phyloP scores from a whole-genome alignment of 2,113 vertebrate species.

The Tinamus guttatus region DNA sequence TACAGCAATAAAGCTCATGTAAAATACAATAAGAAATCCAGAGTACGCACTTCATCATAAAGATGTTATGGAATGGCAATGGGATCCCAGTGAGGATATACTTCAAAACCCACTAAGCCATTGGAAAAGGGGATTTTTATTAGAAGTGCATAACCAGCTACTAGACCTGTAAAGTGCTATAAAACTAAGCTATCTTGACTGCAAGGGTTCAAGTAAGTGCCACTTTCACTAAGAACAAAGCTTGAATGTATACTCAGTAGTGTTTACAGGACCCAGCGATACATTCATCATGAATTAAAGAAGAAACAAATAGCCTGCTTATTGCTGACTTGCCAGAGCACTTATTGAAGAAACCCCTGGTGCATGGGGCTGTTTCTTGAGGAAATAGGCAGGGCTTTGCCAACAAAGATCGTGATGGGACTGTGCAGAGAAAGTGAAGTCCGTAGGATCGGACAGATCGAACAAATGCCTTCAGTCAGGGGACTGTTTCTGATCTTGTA shows the following conservation, averaged over 20 bases:
- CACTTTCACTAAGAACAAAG: slow-evolving; percentile 79
- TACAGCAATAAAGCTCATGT: slow-evolving; percentile 77
- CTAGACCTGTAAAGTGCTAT: slow-evolving; percentile 81
- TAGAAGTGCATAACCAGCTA: slow-evolving; percentile 73
- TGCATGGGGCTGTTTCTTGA: slow-evolving; percentile 4
- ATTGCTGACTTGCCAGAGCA: slow-evolving; percentile 45
- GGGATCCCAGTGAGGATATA: slow-evolving; percentile 54
- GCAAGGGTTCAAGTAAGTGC: slow-evolving; percentile 81
- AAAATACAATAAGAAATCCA: slow-evolving; percentile 23
- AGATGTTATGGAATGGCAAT: slow-evolving; percentile 61
- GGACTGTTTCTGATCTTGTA: slow-evolving; percentile 70
- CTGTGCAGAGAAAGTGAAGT: slow-evolving; percentile 27
- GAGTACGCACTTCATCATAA: slow-evolving; percentile 51
- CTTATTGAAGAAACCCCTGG: slow-evolving; percentile 22
- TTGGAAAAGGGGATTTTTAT: slow-evolving; percentile 6
- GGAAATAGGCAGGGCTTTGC: slow-evolving; percentile 17
- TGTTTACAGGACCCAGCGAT: slow-evolving; percentile 81
- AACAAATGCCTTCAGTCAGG: slow-evolving; percentile 73
- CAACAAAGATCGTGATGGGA: background rate
- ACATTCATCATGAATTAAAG: slow-evolving; percentile 58
- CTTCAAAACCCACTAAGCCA: slow-evolving; percentile 50
- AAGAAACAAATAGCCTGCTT: slow-evolving; percentile 43
- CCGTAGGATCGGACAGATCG: slow-evolving; percentile 30
- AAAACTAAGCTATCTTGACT: slow-evolving; percentile 68
- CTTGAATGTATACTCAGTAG: slow-evolving; percentile 82